Evolutionary conservation across 1,140 invertebrate genomes (phyloP).

Genomic region (Meloidogyne floridensis): DNA sequence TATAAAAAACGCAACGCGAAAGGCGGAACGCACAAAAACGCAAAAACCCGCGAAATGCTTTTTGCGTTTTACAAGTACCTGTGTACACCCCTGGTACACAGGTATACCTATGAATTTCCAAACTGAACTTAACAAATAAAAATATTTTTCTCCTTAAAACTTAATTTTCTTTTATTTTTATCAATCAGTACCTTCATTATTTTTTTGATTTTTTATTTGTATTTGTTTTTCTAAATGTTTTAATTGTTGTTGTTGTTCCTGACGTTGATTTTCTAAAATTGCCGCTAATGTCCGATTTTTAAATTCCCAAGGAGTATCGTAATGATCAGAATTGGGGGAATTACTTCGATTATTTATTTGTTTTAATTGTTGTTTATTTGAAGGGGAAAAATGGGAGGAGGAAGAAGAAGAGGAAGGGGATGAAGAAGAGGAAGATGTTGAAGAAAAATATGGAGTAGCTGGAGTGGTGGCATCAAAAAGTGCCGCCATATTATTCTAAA

Average conservation of each 20-base stretch:
- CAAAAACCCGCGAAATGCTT: too few species aligned
- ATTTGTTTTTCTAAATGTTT: constrained; percentile 11
- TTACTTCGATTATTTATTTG: neutral
- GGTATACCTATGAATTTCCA: too few species aligned
- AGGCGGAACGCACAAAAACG: too few species aligned
- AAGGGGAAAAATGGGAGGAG: neutral
- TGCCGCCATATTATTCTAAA: too few species aligned
- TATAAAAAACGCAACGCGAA: too few species aligned
- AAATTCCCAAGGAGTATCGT: constrained; percentile 43
- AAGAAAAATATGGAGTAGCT: neutral
- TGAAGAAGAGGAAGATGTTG: constrained; percentile 1
- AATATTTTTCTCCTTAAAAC: too few species aligned
- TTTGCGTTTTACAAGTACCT: too few species aligned
- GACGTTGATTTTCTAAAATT: constrained; percentile 9
- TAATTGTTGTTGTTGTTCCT: constrained; percentile 11
- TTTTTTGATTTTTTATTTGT: neutral
- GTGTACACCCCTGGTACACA: too few species aligned
- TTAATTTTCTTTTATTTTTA: too few species aligned
- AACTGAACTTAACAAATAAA: too few species aligned
- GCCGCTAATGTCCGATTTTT: constrained; percentile 34
- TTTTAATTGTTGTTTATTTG: constrained; percentile 10
- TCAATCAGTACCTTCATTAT: too few species aligned
- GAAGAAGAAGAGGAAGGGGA: neutral
- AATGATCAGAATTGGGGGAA: constrained; percentile 21
- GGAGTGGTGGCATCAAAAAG: neutral